Conservation (phyloP, 2,113 vertebrate genomes). For the Sitta europaea region DNA sequence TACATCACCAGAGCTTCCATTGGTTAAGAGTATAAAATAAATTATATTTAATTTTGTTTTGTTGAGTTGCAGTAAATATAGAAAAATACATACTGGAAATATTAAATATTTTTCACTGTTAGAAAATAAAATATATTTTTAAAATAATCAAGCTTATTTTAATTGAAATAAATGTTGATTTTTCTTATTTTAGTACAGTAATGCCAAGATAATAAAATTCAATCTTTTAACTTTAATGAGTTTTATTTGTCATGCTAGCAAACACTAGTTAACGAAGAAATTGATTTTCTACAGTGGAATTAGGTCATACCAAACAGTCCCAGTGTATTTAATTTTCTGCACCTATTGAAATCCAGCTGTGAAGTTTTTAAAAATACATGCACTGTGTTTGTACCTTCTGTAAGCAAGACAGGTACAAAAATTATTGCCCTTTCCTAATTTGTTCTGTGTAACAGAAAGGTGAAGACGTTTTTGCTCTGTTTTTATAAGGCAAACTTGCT, state of each 20-base stretch:
- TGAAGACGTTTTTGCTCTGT: not conserved
- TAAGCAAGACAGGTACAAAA: not conserved
- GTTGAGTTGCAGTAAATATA: not conserved
- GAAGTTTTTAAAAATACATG: not conserved
- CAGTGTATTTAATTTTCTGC: not conserved
- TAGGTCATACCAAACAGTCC: not conserved
- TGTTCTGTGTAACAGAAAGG: not conserved
- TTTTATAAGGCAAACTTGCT: not conserved
- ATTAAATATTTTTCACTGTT: not conserved
- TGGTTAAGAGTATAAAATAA: not conserved
- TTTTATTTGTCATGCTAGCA: not conserved
- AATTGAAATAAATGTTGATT: not conserved
- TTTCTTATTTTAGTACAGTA: not conserved
- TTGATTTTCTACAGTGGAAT: constrained; percentile 23
- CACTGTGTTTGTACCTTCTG: not conserved
- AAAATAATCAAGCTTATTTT: not conserved
- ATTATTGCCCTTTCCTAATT: not conserved
- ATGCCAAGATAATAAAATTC: constrained; percentile 1
- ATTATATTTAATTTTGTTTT: not conserved
- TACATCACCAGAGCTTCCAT: not conserved
- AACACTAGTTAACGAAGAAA: constrained; percentile 24
- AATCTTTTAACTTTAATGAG: constrained; percentile 2
- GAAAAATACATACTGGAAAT: not conserved
- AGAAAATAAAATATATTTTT: not conserved
- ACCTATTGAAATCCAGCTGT: not conserved